Conservation (phyloP, 2,113 vertebrate species). For the Microtus ochrogaster region DNA sequence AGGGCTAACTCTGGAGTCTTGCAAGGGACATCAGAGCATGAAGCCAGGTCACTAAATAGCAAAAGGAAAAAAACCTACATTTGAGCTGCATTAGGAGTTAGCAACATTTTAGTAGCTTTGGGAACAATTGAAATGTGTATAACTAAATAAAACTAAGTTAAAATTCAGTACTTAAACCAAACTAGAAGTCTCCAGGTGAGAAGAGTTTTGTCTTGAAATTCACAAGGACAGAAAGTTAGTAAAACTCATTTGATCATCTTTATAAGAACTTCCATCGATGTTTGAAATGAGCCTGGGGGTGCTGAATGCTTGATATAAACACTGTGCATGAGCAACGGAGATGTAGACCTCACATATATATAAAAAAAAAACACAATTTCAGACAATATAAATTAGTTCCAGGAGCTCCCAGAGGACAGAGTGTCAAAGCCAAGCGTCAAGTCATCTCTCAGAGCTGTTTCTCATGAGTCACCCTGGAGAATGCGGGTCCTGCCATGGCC, state of each 20-base stretch:
- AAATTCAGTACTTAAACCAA: background rate
- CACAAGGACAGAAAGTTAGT: background rate
- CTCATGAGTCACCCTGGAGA: background rate
- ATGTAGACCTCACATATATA: fast-evolving
- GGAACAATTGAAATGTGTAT: background rate
- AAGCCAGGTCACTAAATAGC: background rate
- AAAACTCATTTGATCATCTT: background rate
- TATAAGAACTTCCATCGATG: background rate
- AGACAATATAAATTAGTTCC: no score
- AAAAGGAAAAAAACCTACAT: background rate
- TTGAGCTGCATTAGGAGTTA: background rate
- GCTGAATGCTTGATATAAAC: background rate
- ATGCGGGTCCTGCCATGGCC: fast-evolving
- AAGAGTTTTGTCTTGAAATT: background rate
- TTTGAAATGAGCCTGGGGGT: background rate
- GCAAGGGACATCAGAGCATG: background rate
- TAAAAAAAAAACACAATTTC: background rate
- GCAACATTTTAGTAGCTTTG: background rate
- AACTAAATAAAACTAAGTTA: background rate
- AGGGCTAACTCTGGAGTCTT: background rate
- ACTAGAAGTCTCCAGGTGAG: background rate
- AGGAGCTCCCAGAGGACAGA: no score
- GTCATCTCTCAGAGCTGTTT: background rate
- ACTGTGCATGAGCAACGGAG: background rate
- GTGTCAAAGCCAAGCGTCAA: fast-evolving